A percentile compares a stretch with the other conserved stretches of the same genome.
These are phyloP conservation scores for Saguinus midas DNA, from an alignment of 2,113 vertebrate species.

Conservation along the genomic window DNA sequence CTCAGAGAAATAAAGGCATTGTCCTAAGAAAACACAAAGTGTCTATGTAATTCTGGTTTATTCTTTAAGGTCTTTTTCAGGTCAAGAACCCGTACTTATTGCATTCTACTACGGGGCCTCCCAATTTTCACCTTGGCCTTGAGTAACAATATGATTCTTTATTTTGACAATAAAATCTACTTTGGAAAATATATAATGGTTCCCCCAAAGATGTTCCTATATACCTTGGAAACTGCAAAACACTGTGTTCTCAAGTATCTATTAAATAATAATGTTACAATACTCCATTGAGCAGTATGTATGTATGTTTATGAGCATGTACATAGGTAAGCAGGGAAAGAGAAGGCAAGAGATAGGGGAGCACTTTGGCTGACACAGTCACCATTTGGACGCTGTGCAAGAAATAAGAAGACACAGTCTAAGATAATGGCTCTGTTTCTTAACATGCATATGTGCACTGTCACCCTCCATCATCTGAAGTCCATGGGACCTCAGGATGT, in stretches of 20 bases:
- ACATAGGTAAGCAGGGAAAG: accelerated
- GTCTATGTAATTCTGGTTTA: not conserved
- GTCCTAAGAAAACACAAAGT: not conserved
- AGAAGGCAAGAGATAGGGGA: too few relatives aligned
- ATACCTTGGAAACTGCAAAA: not conserved
- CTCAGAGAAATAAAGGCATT: not conserved
- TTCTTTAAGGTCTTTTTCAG: not conserved
- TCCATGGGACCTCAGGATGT: not conserved
- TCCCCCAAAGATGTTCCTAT: accelerated
- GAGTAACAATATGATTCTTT: not conserved
- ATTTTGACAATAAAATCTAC: too few relatives aligned
- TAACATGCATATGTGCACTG: not conserved
- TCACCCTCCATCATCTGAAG: not conserved
- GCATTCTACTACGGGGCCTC: accelerated
- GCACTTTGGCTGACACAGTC: accelerated
- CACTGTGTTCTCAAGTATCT: not conserved
- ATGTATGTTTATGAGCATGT: accelerated
- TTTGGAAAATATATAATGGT: not conserved
- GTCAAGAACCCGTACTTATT: not conserved
- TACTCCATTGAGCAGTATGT: too few relatives aligned
- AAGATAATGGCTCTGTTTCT: too few relatives aligned
- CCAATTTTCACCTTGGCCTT: not conserved
- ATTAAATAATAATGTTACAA: too few relatives aligned
- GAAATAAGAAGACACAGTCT: not conserved
- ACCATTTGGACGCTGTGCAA: accelerated